Conservation (phyloP, 2,888 invertebrate genomes). For the Temnothorax unifasciatus region DNA sequence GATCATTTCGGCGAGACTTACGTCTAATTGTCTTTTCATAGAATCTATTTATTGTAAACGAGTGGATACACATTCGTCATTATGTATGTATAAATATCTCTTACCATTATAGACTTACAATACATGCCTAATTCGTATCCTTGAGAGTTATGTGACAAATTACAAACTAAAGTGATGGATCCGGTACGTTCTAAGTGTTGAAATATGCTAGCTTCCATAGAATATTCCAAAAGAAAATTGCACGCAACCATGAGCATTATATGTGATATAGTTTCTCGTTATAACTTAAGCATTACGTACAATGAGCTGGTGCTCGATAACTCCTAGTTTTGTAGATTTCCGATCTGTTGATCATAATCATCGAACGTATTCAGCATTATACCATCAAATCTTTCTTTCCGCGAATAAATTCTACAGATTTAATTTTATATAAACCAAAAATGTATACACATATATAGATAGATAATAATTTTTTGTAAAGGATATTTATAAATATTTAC, state of each 20-base stretch:
- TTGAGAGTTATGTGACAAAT: slow-evolving; percentile 26
- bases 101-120: slow-evolving; percentile 3
- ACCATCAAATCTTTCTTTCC: slow-evolving; percentile 1
- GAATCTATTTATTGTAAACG: slow-evolving; percentile 28
- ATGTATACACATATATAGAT: background rate
- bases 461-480: slow-evolving; percentile 1
- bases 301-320: background rate
- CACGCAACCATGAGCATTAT: slow-evolving; percentile 61
- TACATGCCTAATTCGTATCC: slow-evolving; percentile 1
- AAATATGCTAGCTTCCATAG: slow-evolving; percentile 49
- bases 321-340: background rate
- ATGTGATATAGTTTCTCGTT: slow-evolving; percentile 34
- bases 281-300: slow-evolving; percentile 17
- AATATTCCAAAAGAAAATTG: slow-evolving; percentile 48
- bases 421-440: slow-evolving; percentile 25
- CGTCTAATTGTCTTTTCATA: slow-evolving; percentile 19
- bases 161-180: slow-evolving; percentile 53
- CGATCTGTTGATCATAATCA: background rate
- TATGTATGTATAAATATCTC: slow-evolving; percentile 29
- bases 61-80: slow-evolving; percentile 21
- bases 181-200: slow-evolving; percentile 36
- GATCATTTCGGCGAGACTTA: slow-evolving; percentile 35
- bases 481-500: slow-evolving; percentile 39
- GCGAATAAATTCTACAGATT: slow-evolving; percentile 31
- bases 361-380: background rate